Conservation (phyloP, 1,140 invertebrate genomes). For the Plodia interpunctella region DNA sequence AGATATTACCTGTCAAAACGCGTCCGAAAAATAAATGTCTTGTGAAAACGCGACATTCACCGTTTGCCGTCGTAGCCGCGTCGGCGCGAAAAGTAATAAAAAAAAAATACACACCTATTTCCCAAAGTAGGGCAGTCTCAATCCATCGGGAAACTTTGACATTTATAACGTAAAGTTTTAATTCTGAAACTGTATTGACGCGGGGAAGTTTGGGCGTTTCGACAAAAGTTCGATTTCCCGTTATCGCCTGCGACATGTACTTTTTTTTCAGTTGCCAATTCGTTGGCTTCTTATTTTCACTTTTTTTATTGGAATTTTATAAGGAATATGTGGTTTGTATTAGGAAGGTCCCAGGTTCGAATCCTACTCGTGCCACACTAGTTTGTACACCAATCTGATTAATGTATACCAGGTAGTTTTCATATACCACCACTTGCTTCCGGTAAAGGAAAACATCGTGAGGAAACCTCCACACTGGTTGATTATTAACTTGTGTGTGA, state of each 20-base stretch:
- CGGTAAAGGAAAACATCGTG: no score
- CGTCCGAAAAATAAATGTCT: not conserved
- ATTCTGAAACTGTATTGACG: constrained; percentile 12
- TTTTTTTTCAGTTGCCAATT: not conserved
- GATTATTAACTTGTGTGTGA: no score
- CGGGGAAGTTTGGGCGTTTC: constrained; percentile 3
- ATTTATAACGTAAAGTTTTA: constrained; percentile 11
- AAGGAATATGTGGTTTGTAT: not conserved
- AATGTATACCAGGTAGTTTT: no score
- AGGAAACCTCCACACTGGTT: no score
- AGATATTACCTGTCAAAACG: not conserved
- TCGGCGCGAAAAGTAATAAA: not conserved
- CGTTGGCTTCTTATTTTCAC: not conserved
- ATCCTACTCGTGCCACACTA: no score
- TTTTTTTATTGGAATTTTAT: not conserved
- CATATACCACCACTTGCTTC: no score
- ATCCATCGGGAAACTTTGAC: constrained; percentile 5
- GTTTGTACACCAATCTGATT: no score
- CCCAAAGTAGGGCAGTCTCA: constrained; percentile 5
- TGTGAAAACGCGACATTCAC: not conserved
- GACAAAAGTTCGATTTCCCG: constrained; percentile 6
- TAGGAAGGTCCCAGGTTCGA: no score
- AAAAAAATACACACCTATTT: constrained; percentile 1
- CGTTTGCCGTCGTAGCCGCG: not conserved
- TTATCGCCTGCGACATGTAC: constrained; percentile 9